These are phyloP conservation scores for Nycticorax nycticorax DNA, from an alignment of 2,113 vertebrate genomes.

Conservation along the genomic window DNA sequence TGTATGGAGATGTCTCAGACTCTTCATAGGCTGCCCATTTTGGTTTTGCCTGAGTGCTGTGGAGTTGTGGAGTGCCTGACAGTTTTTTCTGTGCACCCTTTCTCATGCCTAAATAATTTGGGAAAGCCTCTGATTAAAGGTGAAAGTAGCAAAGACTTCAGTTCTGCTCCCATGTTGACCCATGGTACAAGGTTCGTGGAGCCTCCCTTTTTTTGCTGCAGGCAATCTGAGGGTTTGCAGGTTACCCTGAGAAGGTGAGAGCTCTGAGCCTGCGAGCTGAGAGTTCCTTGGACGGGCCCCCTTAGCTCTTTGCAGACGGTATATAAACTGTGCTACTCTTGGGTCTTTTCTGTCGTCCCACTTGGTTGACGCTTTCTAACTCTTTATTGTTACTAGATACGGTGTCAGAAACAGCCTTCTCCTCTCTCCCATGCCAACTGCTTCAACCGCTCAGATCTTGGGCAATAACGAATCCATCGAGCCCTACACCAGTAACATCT, in stretches of 20 bases:
- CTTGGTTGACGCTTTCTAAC: not conserved
- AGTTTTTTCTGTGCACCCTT: not conserved
- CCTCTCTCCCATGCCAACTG: conserved; percentile 95
- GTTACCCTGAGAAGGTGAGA: not conserved
- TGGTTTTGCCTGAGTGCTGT: not conserved
- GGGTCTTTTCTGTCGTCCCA: not conserved
- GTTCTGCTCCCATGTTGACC: not conserved
- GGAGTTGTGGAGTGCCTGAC: not conserved
- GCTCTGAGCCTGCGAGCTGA: not conserved
- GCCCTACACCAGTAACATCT: conserved; percentile 97
- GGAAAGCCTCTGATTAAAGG: not conserved
- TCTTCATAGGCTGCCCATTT: not conserved
- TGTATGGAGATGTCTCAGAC: not conserved
- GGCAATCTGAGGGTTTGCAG: not conserved
- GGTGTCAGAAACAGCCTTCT: conserved; percentile 95
- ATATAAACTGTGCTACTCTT: not conserved
- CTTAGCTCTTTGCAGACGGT: not conserved
- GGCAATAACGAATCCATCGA: conserved; percentile 98
- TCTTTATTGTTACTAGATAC: conserved; percentile 68
- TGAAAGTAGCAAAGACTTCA: not conserved
- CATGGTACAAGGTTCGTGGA: rapidly evolving
- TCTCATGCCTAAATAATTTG: not conserved
- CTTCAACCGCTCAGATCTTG: conserved; percentile 96
- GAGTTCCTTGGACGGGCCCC: rapidly evolving
- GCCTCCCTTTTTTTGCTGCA: not conserved